These are phyloP conservation scores for Melitaea athalia DNA, from an alignment of 2,888 invertebrate species.

Conservation along the genomic window DNA sequence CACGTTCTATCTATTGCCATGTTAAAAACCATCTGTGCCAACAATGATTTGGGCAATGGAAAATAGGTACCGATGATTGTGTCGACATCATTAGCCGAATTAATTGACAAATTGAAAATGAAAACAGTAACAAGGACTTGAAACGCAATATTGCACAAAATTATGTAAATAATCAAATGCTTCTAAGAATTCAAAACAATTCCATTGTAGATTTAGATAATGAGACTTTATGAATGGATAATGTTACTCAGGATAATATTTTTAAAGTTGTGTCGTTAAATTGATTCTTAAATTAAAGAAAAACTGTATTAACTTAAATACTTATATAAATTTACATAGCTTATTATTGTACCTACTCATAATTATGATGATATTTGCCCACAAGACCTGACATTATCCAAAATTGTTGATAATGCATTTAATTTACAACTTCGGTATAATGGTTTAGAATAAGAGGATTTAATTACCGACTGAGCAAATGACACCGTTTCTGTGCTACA, in stretches of 20 bases:
- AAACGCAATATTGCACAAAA: neutral
- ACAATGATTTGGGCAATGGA: conserved; percentile 38
- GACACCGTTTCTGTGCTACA: neutral
- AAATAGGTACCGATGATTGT: conserved; percentile 28
- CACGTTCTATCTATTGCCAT: conserved; percentile 55
- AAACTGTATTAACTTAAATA: neutral
- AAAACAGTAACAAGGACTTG: conserved; percentile 24
- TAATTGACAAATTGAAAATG: conserved; percentile 28
- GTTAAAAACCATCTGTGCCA: conserved; percentile 51
- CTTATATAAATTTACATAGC: neutral
- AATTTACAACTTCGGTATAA: neutral
- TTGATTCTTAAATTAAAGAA: neutral
- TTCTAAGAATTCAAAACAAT: neutral
- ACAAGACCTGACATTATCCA: neutral
- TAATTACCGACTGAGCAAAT: conserved; percentile 11
- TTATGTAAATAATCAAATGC: neutral
- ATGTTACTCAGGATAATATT: neutral
- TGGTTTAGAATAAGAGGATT: conserved; percentile 3
- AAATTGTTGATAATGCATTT: neutral
- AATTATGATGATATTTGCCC: neutral
- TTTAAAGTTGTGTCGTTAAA: neutral
- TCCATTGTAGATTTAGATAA: neutral
- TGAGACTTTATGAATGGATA: neutral
- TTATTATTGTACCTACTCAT: no score
- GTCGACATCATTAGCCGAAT: conserved; percentile 35